A percentile compares a stretch with the other conserved stretches of the same genome.
These are phyloP conservation scores for Sebastes paucispinis DNA, from an alignment of 2,797 vertebrate genomes.

Conservation along the genomic window DNA sequence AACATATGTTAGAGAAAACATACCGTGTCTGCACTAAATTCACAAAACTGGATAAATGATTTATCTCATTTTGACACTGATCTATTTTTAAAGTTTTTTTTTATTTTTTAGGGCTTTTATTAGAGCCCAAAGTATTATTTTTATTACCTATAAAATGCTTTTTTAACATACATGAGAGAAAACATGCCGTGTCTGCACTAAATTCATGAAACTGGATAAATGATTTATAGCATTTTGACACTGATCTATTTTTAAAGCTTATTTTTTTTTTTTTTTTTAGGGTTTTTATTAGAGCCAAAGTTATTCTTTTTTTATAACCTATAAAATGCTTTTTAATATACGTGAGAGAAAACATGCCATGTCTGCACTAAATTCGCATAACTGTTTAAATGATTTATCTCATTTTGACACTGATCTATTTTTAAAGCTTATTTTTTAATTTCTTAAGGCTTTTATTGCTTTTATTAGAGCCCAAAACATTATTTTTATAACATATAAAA, in stretches of 20 bases:
- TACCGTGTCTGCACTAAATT: not conserved
- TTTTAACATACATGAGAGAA: not conserved
- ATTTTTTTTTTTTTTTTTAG: no score
- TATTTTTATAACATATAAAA: conserved; percentile 21
- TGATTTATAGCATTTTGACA: conserved; percentile 34
- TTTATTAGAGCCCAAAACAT: no score
- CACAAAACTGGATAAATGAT: conserved; percentile 16
- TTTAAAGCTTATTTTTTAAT: conserved; percentile 10
- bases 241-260: conserved; percentile 45
- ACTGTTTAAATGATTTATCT: conserved; percentile 29
- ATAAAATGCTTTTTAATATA: not conserved
- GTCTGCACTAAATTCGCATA: not conserved
- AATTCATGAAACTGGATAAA: conserved; percentile 5
- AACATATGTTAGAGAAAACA: not conserved
- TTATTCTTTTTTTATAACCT: no score
- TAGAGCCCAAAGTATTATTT: no score
- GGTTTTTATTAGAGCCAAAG: no score
- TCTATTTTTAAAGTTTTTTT: conserved; percentile 36
- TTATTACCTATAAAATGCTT: not conserved
- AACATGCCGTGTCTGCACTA: not conserved
- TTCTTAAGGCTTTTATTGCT: no score
- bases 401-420: conserved; percentile 41
- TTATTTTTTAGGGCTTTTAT: no score
- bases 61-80: conserved; percentile 35
- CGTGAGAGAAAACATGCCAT: not conserved